phyloP scores from a whole-genome alignment of 1,140 invertebrate genomes.

The Stegodyphus mimosarum region DNA sequence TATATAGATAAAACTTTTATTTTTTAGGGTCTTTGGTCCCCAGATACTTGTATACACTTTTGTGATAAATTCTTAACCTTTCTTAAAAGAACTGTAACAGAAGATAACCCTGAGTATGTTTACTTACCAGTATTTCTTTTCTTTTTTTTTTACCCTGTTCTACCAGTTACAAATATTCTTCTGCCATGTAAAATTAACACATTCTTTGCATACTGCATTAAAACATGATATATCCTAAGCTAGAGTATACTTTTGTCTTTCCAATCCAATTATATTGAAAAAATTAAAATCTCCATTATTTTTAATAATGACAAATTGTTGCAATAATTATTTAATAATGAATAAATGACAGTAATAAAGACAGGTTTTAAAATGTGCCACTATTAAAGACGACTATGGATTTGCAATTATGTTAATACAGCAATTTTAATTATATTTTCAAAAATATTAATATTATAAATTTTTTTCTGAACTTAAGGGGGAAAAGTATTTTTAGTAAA shows the following conservation, averaged over 20 bases:
- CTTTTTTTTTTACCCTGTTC: conserved; percentile 6
- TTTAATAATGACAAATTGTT: too few species aligned
- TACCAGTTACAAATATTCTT: not conserved
- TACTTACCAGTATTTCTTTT: not conserved
- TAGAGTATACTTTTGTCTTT: not conserved
- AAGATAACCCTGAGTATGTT: conserved; percentile 68
- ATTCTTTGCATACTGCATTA: not conserved
- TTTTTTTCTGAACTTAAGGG: too few species aligned
- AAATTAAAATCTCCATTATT: too few species aligned
- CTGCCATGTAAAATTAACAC: too few species aligned
- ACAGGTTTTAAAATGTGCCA: too few species aligned
- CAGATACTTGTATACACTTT: conserved; percentile 72
- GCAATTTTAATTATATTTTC: too few species aligned
- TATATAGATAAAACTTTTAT: not conserved
- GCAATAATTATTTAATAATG: too few species aligned
- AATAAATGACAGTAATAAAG: too few species aligned
- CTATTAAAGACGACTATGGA: too few species aligned
- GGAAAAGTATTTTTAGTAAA: too few species aligned
- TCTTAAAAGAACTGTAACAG: conserved; percentile 68
- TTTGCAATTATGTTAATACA: too few species aligned
- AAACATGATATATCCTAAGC: not conserved
- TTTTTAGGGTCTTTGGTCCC: conserved; percentile 70
- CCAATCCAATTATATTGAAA: not conserved
- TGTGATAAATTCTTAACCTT: conserved; percentile 70
- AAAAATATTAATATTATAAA: too few species aligned